A percentile compares a stretch with the other conserved stretches of the same genome.
phyloP scores from a whole-genome alignment of 2,797 vertebrate genomes.

The Hippocampus kuda region DNA sequence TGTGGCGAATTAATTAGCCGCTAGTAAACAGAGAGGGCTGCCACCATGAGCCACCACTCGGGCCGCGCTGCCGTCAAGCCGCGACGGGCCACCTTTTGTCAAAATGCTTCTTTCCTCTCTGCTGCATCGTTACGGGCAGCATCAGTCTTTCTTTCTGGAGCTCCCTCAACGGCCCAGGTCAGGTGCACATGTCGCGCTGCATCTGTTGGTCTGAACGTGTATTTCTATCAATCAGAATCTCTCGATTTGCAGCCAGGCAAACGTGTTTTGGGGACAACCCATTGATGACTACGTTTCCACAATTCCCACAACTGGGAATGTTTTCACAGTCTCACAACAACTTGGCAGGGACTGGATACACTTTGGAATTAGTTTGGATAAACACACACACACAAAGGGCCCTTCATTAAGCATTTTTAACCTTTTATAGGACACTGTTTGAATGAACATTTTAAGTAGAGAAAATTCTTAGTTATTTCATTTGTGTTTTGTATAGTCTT shows the following conservation, averaged over 20 bases:
- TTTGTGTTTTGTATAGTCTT: not conserved
- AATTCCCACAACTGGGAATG: constrained; percentile 59
- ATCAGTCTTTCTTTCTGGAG: constrained; percentile 94
- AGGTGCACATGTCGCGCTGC: constrained; percentile 24
- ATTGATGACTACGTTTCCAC: constrained; percentile 75
- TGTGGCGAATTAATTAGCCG: constrained; percentile 99
- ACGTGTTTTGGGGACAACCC: constrained; percentile 53
- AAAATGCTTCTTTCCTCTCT: constrained; percentile 77
- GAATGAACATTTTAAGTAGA: not conserved
- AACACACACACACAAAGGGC: constrained; percentile 26
- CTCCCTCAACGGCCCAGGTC: constrained; percentile 46
- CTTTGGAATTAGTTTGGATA: constrained; percentile 43
- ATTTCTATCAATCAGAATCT: not conserved
- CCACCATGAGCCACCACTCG: constrained; percentile 76
- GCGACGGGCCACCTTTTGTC: constrained; percentile 76
- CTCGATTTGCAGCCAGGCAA: constrained; percentile 1
- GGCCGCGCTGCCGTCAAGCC: constrained; percentile 41
- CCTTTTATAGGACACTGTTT: constrained; percentile 10
- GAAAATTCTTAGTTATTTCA: not conserved
- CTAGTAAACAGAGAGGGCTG: constrained; percentile 95
- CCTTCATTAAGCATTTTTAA: constrained; percentile 9
- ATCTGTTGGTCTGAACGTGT: not conserved
- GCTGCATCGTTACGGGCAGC: constrained; percentile 75
- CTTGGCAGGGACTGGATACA: constrained; percentile 56
- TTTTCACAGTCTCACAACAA: constrained; percentile 62